These are phyloP conservation scores for Noctua pronuba DNA, from an alignment of 2,888 invertebrate species.

Conservation along the genomic window DNA sequence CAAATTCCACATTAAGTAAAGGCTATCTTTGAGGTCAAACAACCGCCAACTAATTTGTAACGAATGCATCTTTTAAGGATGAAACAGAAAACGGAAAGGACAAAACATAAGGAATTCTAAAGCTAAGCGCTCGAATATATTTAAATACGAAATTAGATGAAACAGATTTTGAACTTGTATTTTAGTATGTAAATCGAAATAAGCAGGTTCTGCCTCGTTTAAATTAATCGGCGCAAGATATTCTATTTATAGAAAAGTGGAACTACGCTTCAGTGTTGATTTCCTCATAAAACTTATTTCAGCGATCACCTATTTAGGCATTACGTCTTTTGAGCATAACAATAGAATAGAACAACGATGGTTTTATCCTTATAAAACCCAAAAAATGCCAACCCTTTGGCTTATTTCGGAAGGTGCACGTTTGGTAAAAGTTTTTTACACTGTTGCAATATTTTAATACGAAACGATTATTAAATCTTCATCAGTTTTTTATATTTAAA, in stretches of 20 bases:
- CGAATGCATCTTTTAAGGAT: constrained; percentile 40
- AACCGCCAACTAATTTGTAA: constrained; percentile 11
- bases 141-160: constrained; percentile 62
- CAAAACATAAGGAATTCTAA: constrained; percentile 45
- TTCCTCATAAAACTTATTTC: background rate
- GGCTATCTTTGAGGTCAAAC: constrained; percentile 35
- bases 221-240: constrained; percentile 4
- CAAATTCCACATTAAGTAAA: constrained; percentile 18
- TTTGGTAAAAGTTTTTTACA: background rate
- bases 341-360: background rate
- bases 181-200: constrained; percentile 59
- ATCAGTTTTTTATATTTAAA: constrained; percentile 19
- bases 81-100: constrained; percentile 28
- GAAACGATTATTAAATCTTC: constrained; percentile 11
- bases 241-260: constrained; percentile 4
- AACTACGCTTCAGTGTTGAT: background rate
- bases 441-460: constrained; percentile 1
- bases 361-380: constrained; percentile 1
- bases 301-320: background rate
- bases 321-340: background rate
- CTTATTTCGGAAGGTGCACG: background rate
- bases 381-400: background rate
- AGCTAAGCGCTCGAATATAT: constrained; percentile 57
- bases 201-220: constrained; percentile 34
- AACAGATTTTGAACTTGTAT: constrained; percentile 49